These are phyloP conservation scores for Strigamia transsilvanica DNA, from an alignment of 2,888 invertebrate species.

Conservation along the genomic window DNA sequence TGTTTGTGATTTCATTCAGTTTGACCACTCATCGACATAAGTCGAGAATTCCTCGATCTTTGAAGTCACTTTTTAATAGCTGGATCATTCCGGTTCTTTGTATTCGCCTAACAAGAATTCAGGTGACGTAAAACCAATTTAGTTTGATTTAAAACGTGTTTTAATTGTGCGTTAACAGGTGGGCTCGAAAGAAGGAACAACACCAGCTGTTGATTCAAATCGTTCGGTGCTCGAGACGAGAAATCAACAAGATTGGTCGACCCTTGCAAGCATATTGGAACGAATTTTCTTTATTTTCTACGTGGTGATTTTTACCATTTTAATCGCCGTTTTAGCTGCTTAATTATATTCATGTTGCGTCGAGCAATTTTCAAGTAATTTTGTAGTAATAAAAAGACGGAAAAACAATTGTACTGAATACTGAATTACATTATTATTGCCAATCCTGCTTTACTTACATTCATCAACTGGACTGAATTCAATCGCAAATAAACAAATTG, in stretches of 20 bases:
- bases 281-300: background rate
- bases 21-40: background rate
- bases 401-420: no score
- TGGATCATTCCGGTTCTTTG: background rate
- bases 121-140: background rate
- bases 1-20: background rate
- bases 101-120: slow-evolving; percentile 1
- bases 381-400: no score
- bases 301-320: background rate
- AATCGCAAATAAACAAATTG: no score
- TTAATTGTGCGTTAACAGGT: background rate
- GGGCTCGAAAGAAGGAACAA: background rate
- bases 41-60: background rate
- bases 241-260: background rate
- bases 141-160: no score
- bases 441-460: no score
- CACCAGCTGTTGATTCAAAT: slow-evolving; percentile 1
- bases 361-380: background rate
- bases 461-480: no score
- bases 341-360: no score
- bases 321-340: background rate
- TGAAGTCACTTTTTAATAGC: background rate
- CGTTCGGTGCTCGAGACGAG: background rate
- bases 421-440: no score
- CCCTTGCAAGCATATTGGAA: background rate